phyloP scores from a whole-genome alignment of 2,888 invertebrate species.

The Cephus nigrinus region DNA sequence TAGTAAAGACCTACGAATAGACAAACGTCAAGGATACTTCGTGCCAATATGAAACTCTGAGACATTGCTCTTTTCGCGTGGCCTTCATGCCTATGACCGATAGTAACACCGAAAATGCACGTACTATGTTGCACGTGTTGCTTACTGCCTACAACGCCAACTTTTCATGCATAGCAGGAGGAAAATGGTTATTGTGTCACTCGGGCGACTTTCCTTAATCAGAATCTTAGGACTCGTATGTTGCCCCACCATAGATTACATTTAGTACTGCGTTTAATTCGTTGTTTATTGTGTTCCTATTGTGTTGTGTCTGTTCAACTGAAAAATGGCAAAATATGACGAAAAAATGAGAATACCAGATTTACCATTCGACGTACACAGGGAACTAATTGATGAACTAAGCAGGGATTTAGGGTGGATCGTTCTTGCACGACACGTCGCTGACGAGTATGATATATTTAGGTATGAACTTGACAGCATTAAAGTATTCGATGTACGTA shows the following conservation, averaged over 20 bases:
- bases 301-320: not conserved
- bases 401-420: slow-evolving; percentile 43
- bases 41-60: not conserved
- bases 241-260: not conserved
- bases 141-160: not conserved
- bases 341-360: slow-evolving; percentile 39
- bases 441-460: slow-evolving; percentile 33
- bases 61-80: not conserved
- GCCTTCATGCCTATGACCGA: not conserved
- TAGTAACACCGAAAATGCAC: not conserved
- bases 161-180: not conserved
- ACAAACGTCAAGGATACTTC: not conserved
- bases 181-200: not conserved
- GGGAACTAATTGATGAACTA: slow-evolving; percentile 44
- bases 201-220: not conserved
- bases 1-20: not conserved
- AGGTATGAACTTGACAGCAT: slow-evolving; percentile 33
- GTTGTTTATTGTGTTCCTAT: not conserved
- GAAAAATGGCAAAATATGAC: slow-evolving; percentile 39
- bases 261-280: not conserved
- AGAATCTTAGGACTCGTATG: not conserved
- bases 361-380: slow-evolving; percentile 40
- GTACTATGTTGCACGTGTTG: not conserved
- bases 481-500: not conserved
- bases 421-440: slow-evolving; percentile 40